A percentile compares a stretch with the other conserved stretches of the same genome.
phyloP scores from a whole-genome alignment of 2,888 invertebrate species.

The Ormyrus nitidulus region DNA sequence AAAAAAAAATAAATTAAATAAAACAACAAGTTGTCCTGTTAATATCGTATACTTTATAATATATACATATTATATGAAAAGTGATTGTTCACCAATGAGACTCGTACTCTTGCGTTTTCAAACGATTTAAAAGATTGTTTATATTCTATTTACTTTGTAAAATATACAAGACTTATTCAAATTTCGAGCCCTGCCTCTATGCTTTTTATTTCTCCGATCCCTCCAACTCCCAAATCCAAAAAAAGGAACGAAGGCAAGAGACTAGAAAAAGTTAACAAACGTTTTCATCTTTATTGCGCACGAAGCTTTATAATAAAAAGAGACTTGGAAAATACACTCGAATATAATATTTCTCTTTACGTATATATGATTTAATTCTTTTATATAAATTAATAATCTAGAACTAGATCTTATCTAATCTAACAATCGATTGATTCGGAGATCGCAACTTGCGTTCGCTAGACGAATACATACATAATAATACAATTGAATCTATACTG shows the following conservation, averaged over 20 bases:
- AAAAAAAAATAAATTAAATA: no score
- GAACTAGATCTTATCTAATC: conserved; percentile 15
- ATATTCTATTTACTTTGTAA: conserved; percentile 75
- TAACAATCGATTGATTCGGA: conserved; percentile 22
- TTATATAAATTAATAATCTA: conserved; percentile 34
- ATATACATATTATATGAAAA: conserved; percentile 57
- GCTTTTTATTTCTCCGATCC: not conserved
- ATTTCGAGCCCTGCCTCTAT: conserved; percentile 45
- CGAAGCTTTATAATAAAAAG: conserved; percentile 44
- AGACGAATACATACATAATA: conserved; percentile 10
- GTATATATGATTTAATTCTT: conserved; percentile 13
- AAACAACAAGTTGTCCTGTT: conserved; percentile 68
- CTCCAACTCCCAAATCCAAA: not conserved
- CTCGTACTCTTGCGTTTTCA: conserved; percentile 72
- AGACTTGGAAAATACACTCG: conserved; percentile 40
- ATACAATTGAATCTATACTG: conserved; percentile 49
- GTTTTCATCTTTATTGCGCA: conserved; percentile 44
- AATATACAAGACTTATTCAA: conserved; percentile 72
- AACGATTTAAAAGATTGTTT: conserved; percentile 73
- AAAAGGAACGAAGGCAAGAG: not conserved
- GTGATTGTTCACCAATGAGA: conserved; percentile 69
- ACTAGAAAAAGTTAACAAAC: conserved; percentile 30
- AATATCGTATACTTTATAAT: conserved; percentile 71
- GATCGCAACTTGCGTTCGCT: conserved; percentile 5
- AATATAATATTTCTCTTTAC: conserved; percentile 26